Percentiles rank a stretch among this genome's conserved stretches.
Evolutionary conservation across 2,113 vertebrate genomes (phyloP).

Genomic region (Callaeas wilsoni): DNA sequence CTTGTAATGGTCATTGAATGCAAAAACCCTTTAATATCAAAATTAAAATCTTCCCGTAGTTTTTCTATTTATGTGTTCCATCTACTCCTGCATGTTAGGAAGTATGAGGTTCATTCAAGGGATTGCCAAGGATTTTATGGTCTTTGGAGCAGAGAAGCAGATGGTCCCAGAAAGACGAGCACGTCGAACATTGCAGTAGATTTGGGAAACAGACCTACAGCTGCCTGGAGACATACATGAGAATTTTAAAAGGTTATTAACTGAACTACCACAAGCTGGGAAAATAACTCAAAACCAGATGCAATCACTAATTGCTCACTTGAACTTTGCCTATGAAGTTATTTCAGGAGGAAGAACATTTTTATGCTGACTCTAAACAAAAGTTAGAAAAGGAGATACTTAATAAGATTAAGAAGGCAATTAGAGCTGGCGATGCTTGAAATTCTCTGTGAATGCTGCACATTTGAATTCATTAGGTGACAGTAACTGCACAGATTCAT

Average conservation of each 20-base stretch:
- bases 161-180: neutral
- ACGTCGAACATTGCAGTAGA: neutral
- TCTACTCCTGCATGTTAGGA: neutral
- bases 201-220: slow-evolving; percentile 29
- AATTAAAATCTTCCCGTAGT: neutral
- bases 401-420: slow-evolving; percentile 36
- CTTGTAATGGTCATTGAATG: neutral
- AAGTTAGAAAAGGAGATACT: slow-evolving; percentile 17
- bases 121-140: slow-evolving; percentile 25
- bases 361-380: slow-evolving; percentile 49
- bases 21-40: neutral
- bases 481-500: neutral
- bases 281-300: slow-evolving; percentile 59
- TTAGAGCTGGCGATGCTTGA: neutral
- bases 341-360: slow-evolving; percentile 44
- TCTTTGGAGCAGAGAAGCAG: slow-evolving; percentile 39
- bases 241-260: slow-evolving; percentile 58
- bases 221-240: slow-evolving; percentile 23
- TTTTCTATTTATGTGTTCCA: neutral
- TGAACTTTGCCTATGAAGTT: slow-evolving; percentile 59
- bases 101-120: neutral
- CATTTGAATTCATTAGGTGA: neutral
- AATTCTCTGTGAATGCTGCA: neutral
- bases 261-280: slow-evolving; percentile 46
- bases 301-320: slow-evolving; percentile 60